Evolutionary conservation across 2,113 vertebrate genomes (phyloP), one percentile per base, ranked within the genome.

Genomic region (Oenanthe oenanthe): DNA sequence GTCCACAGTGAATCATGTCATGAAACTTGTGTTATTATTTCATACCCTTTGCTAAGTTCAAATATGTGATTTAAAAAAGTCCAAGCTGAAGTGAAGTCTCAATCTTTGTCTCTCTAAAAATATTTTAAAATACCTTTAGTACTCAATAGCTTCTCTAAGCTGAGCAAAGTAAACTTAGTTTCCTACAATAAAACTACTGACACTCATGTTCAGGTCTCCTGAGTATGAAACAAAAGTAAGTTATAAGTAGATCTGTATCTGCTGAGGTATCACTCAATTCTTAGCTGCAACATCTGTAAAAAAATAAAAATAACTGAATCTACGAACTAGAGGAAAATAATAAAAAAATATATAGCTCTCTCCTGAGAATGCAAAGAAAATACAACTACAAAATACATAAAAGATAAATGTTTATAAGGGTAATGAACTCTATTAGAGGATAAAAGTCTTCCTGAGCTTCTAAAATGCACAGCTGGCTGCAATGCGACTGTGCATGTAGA

Each of bases 171-270:
- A 36, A 36, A 36, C 29, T 72, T 62, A 36, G 17, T 85, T 96
- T 96, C 80, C 75, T 18, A 21, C 26, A 21, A 86, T 86, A 42
- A 65, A 95, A 56, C 47, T 51, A 45, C 57, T 74, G 66, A 85
- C 43, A 40, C 15, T 86, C 48, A 73, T 21, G 29, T 31, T 66
- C 34, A 77, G 14, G 12, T 85, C 57, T 93, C 71, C 40, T 73
- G 57, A 85, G 74, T 47, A n/a, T 22, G 58, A 91, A 90, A 87
- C 66, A 32, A 67, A 95, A 97, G 34, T 56, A 88, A 91, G 87
- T 86, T 92, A 65, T 42, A 87, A 28, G 19, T 10, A 74, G 29
- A 28, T 56, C 47, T 89, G 54, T 17, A 77, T 76, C 36, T 96
- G 43, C 32, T 28, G 62, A n/a, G 51, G 13, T 31, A 90, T 38